A percentile compares a stretch with the other conserved stretches of the same genome.
phyloP scores from a whole-genome alignment of 1,140 invertebrate species.

The Ceratoteleas bidentatus region DNA sequence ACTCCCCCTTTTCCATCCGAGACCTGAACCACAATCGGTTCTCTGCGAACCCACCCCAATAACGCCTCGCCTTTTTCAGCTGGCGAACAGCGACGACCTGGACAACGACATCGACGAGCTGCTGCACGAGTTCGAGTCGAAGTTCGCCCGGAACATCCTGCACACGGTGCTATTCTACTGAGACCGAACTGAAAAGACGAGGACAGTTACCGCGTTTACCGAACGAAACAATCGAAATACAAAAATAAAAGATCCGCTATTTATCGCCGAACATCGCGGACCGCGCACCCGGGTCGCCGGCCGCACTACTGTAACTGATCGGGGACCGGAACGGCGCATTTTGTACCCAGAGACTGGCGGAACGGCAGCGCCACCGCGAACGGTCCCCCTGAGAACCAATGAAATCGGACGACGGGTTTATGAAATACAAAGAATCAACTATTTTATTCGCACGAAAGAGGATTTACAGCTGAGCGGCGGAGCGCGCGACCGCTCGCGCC shows the following conservation, averaged over 20 bases:
- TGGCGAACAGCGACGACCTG: slow-evolving; percentile 94
- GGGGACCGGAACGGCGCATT: slow-evolving; percentile 14
- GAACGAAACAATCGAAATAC: not conserved
- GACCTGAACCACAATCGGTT: too few relatives aligned
- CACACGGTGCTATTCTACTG: slow-evolving; percentile 97
- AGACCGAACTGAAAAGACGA: slow-evolving; percentile 61
- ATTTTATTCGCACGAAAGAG: slow-evolving; percentile 47
- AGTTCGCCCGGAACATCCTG: slow-evolving; percentile 92
- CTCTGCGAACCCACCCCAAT: too few relatives aligned
- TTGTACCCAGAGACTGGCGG: slow-evolving; percentile 18
- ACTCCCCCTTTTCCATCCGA: too few relatives aligned
- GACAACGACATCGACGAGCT: slow-evolving; percentile 99
- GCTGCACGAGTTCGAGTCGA: slow-evolving; percentile 96
- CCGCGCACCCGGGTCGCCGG: not conserved
- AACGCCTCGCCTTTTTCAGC: slow-evolving; percentile 82
- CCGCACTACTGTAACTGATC: slow-evolving; percentile 1
- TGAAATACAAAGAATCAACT: slow-evolving; percentile 38
- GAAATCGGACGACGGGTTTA: slow-evolving; percentile 42
- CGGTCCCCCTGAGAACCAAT: slow-evolving; percentile 16
- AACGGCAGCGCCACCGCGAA: slow-evolving; percentile 5
- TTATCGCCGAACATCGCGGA: not conserved
- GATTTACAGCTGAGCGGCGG: slow-evolving; percentile 20
- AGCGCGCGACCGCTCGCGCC: not conserved
- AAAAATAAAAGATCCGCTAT: not conserved
- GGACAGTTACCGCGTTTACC: too few relatives aligned